Evolutionary conservation across 2,888 invertebrate genomes (phyloP).

Genomic region (Argyresthia goedartella): DNA sequence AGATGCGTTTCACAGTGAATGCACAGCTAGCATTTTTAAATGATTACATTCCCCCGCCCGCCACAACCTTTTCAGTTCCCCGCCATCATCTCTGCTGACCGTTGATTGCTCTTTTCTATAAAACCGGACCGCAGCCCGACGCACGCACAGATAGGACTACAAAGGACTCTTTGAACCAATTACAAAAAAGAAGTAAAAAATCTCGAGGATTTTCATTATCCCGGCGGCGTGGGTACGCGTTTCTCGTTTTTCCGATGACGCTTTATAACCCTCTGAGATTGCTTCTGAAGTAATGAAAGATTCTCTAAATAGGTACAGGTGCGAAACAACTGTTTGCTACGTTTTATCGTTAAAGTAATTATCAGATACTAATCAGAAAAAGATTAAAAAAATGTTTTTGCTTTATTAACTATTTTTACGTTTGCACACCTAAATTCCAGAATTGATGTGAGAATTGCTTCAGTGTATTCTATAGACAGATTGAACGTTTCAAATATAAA

Average conservation of each 20-base stretch:
- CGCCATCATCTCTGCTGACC: constrained; percentile 26
- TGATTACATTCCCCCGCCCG: constrained; percentile 28
- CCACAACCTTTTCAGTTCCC: background rate
- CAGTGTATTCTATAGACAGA: background rate
- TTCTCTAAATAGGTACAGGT: constrained; percentile 1
- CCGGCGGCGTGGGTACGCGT: constrained; percentile 20
- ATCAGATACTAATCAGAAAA: too few species aligned
- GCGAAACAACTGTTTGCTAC: background rate
- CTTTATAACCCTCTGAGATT: constrained; percentile 24
- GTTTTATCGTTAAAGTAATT: background rate
- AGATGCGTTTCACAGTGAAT: constrained; percentile 57
- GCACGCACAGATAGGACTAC: constrained; percentile 33
- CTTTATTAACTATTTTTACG: too few species aligned
- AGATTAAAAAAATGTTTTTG: too few species aligned
- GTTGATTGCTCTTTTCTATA: constrained; percentile 48
- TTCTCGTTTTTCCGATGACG: constrained; percentile 24
- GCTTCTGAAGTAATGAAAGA: constrained; percentile 19
- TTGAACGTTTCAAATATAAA: constrained; percentile 22
- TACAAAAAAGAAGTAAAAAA: constrained; percentile 47
- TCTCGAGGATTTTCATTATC: constrained; percentile 50
- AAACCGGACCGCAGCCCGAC: constrained; percentile 39
- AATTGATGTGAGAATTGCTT: too few species aligned
- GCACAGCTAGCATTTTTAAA: constrained; percentile 46
- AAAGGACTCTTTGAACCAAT: constrained; percentile 50
- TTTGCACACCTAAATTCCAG: background rate